These are phyloP conservation scores for Callyntrura guangdongensis DNA, from an alignment of 2,888 invertebrate genomes.

Conservation along the genomic window DNA sequence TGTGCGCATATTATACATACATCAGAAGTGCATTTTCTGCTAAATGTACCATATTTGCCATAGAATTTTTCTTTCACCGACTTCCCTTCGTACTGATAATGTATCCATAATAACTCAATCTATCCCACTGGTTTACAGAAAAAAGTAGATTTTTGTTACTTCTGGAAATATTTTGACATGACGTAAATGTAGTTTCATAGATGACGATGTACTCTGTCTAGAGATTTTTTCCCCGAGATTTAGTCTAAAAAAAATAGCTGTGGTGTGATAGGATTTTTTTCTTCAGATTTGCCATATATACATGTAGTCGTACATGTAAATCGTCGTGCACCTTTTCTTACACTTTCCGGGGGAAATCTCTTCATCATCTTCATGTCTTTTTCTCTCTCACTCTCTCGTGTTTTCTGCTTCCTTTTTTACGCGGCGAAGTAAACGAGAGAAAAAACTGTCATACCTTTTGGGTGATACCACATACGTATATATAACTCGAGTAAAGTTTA, in stretches of 20 bases:
- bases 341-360: background rate
- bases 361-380: background rate
- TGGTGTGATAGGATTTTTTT: slow-evolving; percentile 15
- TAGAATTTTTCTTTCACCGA: no score
- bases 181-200: slow-evolving; percentile 62
- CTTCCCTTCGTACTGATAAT: no score
- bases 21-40: no score
- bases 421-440: background rate
- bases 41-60: no score
- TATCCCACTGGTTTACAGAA: no score
- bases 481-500: no score
- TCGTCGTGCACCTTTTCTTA: background rate
- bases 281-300: background rate
- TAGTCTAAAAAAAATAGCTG: slow-evolving; percentile 29
- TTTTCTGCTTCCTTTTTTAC: slow-evolving; percentile 17
- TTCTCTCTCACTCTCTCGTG: background rate
- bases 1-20: no score
- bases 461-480: no score
- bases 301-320: no score
- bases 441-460: background rate
- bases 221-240: background rate
- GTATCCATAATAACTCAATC: no score
- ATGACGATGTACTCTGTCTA: slow-evolving; percentile 67
- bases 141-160: slow-evolving; percentile 13
- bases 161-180: slow-evolving; percentile 67